These are phyloP conservation scores for Lasioglossum malachurum DNA, from an alignment of 2,888 invertebrate genomes.

Conservation along the genomic window DNA sequence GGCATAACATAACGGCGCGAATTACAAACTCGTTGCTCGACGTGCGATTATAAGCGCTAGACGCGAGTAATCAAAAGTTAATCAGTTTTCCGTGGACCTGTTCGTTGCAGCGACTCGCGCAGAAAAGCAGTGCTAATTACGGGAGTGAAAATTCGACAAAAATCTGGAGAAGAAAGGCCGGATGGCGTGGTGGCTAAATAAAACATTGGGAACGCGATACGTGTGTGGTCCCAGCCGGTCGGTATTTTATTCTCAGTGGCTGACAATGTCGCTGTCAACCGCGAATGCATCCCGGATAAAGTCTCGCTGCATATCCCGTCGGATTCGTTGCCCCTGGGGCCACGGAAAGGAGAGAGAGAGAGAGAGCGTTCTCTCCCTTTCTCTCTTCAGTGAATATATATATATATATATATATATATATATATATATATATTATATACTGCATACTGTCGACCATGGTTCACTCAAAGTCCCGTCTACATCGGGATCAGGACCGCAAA, in stretches of 20 bases:
- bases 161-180: neutral
- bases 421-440: too few relatives aligned
- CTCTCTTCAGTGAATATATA: too few relatives aligned
- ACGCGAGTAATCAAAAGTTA: too few relatives aligned
- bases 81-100: too few relatives aligned
- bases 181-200: neutral
- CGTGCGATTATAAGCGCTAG: too few relatives aligned
- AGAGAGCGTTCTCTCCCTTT: too few relatives aligned
- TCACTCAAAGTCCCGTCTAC: constrained; percentile 29
- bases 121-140: too few relatives aligned
- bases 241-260: constrained; percentile 37
- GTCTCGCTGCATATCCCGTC: constrained; percentile 23
- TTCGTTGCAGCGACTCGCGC: too few relatives aligned
- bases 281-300: constrained; percentile 21
- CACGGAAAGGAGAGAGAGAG: neutral
- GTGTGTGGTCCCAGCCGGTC: neutral
- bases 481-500: constrained; percentile 3
- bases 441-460: neutral
- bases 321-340: neutral
- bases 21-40: too few relatives aligned
- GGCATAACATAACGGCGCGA: too few relatives aligned
- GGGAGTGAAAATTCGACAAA: neutral
- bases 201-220: neutral
- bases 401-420: too few relatives aligned
- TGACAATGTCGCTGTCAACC: constrained; percentile 27